Conservation (phyloP, 1,140 invertebrate species). For the Tetramorium simillimum region DNA sequence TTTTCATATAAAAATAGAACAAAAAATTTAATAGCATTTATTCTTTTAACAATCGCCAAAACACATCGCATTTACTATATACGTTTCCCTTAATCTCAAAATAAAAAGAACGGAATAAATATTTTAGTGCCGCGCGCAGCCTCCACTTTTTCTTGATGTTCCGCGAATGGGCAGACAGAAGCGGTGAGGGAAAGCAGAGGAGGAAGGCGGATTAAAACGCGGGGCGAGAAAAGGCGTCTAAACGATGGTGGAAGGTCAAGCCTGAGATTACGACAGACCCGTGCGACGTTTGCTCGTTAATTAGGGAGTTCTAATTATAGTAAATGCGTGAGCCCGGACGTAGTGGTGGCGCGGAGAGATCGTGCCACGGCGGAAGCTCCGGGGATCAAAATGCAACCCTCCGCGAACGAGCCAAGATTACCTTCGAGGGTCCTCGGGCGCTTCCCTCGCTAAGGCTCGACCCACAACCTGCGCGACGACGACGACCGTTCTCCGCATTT, state of each 20-base stretch:
- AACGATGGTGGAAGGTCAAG: conserved; percentile 73
- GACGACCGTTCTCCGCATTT: conserved; percentile 37
- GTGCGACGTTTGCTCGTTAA: conserved; percentile 77
- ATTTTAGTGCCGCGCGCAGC: conserved; percentile 7
- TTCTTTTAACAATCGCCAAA: not conserved
- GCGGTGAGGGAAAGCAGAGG: not conserved
- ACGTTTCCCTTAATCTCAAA: conserved; percentile 31
- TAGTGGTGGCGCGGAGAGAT: conserved; percentile 72
- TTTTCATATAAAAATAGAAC: not conserved
- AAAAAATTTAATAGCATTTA: not conserved
- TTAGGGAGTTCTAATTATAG: conserved; percentile 80
- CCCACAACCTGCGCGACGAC: conserved; percentile 69
- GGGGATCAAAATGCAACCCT: conserved; percentile 83
- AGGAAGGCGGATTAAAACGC: conserved; percentile 36
- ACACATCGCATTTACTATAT: conserved; percentile 21
- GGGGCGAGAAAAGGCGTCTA: conserved; percentile 62
- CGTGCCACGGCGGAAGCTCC: conserved; percentile 82
- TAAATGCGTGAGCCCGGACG: conserved; percentile 74
- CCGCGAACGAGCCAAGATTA: conserved; percentile 82
- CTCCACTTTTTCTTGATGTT: conserved; percentile 35
- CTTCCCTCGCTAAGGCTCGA: conserved; percentile 70
- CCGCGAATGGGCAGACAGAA: not conserved
- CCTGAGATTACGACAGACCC: conserved; percentile 71
- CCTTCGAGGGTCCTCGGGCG: conserved; percentile 79
- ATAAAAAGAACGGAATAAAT: conserved; percentile 43